Conservation (phyloP, 2,113 vertebrate genomes). For the Montifringilla adamsi region DNA sequence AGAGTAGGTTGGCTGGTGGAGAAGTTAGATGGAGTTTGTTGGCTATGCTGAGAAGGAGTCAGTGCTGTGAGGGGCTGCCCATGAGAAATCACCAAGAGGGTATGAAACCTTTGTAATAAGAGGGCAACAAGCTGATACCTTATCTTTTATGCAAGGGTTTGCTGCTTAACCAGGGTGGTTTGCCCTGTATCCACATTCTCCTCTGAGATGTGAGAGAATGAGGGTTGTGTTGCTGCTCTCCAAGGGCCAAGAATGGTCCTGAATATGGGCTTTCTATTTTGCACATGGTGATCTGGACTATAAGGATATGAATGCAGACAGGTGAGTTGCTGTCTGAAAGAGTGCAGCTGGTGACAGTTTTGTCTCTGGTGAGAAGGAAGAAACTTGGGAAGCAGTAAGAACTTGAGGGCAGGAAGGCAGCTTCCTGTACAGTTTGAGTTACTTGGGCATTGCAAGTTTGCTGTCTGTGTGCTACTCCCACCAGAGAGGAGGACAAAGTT, state of each 20-base stretch:
- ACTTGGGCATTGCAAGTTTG: not conserved
- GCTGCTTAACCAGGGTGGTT: not conserved
- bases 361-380: not conserved
- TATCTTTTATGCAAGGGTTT: not conserved
- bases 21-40: no score
- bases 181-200: rapidly evolving
- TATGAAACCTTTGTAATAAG: no score
- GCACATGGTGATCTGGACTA: rapidly evolving
- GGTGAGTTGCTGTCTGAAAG: not conserved
- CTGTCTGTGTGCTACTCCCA: not conserved
- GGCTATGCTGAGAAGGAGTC: no score
- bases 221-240: rapidly evolving
- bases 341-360: not conserved
- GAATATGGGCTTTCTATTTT: not conserved
- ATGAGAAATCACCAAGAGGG: no score
- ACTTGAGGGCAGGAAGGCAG: not conserved
- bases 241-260: not conserved
- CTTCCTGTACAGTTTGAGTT: rapidly evolving
- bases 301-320: not conserved
- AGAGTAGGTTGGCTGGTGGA: no score
- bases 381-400: not conserved
- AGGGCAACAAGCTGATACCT: not conserved
- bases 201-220: not conserved
- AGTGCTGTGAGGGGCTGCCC: no score
- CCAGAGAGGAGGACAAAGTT: not conserved